Percentiles rank a stretch among this genome's conserved stretches.
phyloP scores from a whole-genome alignment of 1,140 invertebrate species.

The Drosophila tropicalis region DNA sequence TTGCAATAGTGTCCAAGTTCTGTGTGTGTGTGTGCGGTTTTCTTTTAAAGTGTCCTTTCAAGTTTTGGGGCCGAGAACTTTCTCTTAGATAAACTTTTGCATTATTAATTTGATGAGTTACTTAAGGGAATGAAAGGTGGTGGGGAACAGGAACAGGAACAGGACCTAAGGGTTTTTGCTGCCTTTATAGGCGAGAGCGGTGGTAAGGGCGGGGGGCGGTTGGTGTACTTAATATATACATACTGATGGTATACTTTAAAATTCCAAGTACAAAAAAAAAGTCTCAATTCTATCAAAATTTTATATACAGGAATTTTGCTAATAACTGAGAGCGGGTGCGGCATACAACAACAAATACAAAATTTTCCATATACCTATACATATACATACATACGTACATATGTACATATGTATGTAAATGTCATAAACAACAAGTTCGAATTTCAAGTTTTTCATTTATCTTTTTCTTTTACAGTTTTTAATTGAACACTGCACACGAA shows the following conservation, averaged over 20 bases:
- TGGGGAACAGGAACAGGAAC: background rate
- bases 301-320: background rate
- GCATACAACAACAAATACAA: background rate
- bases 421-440: slow-evolving; percentile 7
- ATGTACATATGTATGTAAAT: background rate
- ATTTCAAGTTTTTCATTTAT: background rate
- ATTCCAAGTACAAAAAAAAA: background rate
- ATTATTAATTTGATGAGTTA: slow-evolving; percentile 6
- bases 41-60: background rate
- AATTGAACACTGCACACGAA: background rate
- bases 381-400: background rate
- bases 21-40: background rate
- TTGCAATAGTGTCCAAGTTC: background rate
- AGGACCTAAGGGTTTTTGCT: slow-evolving; percentile 5
- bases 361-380: no score
- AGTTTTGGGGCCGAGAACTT: background rate
- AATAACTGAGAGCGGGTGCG: background rate
- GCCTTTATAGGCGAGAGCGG: background rate
- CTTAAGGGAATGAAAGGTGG: background rate
- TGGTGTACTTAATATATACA: slow-evolving; percentile 7
- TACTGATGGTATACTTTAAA: slow-evolving; percentile 6
- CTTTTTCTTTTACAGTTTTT: no score
- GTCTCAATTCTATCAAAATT: no score
- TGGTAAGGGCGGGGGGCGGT: no score
- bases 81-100: slow-evolving; percentile 12